Evolutionary conservation across 2,888 invertebrate genomes (phyloP).

Genomic region (Drepana falcataria): DNA sequence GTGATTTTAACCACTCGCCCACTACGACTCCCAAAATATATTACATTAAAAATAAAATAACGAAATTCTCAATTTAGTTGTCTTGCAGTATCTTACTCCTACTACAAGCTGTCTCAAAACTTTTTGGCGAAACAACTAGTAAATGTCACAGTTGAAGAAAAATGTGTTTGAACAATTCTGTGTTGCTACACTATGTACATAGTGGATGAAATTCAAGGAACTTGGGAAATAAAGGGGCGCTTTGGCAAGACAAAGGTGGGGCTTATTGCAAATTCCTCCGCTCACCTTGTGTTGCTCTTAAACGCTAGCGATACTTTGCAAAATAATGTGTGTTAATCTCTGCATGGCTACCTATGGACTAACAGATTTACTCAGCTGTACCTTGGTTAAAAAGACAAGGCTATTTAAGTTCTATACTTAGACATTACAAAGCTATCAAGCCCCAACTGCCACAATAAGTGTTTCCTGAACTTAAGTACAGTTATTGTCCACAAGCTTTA

Average conservation of each 20-base stretch:
- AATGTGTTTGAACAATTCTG: conserved; percentile 43
- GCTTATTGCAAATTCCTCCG: conserved; percentile 73
- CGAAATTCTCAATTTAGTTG: neutral
- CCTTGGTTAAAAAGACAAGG: neutral
- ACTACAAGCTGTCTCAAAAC: conserved; percentile 7
- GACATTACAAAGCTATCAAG: no score
- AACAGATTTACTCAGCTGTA: neutral
- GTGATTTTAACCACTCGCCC: no score
- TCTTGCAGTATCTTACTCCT: neutral
- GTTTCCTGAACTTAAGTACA: no score
- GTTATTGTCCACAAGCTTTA: no score
- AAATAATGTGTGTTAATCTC: conserved; percentile 36
- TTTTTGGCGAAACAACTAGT: conserved; percentile 25
- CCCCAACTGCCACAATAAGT: no score
- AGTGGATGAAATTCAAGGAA: conserved; percentile 65
- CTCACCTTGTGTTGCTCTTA: conserved; percentile 64
- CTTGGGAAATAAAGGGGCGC: conserved; percentile 59
- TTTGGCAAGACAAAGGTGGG: conserved; percentile 60
- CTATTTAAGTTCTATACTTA: no score
- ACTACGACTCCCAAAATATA: no score
- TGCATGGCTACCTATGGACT: neutral
- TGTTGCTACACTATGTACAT: conserved; percentile 42
- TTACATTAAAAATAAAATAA: no score
- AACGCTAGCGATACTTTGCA: conserved; percentile 47
- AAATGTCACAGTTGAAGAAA: conserved; percentile 39